These are phyloP conservation scores for Luidia sarsii DNA, from an alignment of 53 echinoderm and acorn worm species.

Conservation along the genomic window DNA sequence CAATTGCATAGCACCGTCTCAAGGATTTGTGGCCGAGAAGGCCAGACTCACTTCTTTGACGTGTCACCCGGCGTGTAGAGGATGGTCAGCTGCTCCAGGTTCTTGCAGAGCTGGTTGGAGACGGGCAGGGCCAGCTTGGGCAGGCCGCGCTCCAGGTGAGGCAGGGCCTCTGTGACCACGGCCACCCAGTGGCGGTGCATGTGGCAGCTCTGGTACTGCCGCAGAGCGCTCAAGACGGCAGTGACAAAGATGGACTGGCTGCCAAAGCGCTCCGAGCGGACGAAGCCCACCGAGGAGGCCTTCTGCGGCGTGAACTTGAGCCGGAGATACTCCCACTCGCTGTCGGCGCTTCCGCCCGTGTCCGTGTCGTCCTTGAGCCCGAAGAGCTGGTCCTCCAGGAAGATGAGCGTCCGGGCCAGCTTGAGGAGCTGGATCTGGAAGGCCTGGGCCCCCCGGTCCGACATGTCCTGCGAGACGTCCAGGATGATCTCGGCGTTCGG, in stretches of 20 bases:
- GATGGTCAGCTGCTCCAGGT: slow-evolving; percentile 82
- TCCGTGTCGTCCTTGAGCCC: slow-evolving; percentile 74
- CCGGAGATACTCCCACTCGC: slow-evolving; percentile 86
- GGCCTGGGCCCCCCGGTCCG: slow-evolving; percentile 83
- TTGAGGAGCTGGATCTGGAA: slow-evolving; percentile 96
- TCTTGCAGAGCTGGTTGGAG: slow-evolving; percentile 84
- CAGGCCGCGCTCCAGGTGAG: slow-evolving; percentile 88
- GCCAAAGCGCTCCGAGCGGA: slow-evolving; percentile 79
- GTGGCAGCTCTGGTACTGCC: slow-evolving; percentile 91
- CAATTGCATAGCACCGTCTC: not conserved
- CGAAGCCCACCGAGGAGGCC: slow-evolving; percentile 71
- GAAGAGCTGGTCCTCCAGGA: slow-evolving; percentile 97
- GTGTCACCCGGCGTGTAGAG: slow-evolving; percentile 75
- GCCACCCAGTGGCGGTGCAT: slow-evolving; percentile 98
- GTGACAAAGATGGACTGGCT: slow-evolving; percentile 90
- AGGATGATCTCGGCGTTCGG: slow-evolving; percentile 76
- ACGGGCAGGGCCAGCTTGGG: slow-evolving; percentile 87
- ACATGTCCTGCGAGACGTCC: slow-evolving; percentile 69
- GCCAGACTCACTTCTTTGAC: slow-evolving; percentile 61
- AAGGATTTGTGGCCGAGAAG: not conserved
- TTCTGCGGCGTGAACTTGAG: slow-evolving; percentile 88
- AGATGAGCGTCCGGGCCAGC: slow-evolving; percentile 84
- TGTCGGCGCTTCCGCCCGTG: slow-evolving; percentile 38
- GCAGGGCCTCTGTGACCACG: slow-evolving; percentile 85
- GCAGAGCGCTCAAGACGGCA: slow-evolving; percentile 84